These are phyloP conservation scores for Poecile montanus DNA, from an alignment of 2,797 vertebrate species.

Conservation along the genomic window DNA sequence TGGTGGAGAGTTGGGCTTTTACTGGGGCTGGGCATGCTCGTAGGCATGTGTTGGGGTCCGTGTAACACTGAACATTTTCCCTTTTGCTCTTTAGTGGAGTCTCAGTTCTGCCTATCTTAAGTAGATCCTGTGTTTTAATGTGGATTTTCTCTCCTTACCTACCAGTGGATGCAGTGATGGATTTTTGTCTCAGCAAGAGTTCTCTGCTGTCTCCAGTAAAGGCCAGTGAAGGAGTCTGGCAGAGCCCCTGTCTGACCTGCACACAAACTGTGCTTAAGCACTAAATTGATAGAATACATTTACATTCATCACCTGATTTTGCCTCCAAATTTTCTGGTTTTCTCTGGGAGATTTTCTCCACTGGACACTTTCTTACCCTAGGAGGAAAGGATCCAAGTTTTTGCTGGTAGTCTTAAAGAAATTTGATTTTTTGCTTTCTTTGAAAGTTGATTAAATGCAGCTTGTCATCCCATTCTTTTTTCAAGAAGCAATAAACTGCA, in stretches of 20 bases:
- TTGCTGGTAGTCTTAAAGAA: not conserved
- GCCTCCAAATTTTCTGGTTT: not conserved
- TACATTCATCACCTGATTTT: not conserved
- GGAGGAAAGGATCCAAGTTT: not conserved
- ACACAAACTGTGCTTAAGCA: not conserved
- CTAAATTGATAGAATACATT: not conserved
- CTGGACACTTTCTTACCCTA: not conserved
- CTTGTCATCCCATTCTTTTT: not conserved
- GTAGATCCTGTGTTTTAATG: not conserved
- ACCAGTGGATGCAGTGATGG: not conserved
- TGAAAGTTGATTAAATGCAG: conserved; percentile 5
- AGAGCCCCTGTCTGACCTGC: not conserved
- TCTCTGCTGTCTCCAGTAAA: not conserved
- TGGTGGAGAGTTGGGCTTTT: not conserved
- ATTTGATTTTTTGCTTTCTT: not conserved
- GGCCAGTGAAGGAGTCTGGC: not conserved
- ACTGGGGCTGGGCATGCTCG: not conserved
- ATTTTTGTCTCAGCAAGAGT: not conserved
- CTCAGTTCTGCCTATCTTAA: not conserved
- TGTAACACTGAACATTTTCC: not conserved
- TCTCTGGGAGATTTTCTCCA: not conserved
- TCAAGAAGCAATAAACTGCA: not conserved
- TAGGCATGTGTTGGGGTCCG: rapidly evolving
- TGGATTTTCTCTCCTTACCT: not conserved
- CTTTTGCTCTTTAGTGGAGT: not conserved